phyloP scores from a whole-genome alignment of 2,113 vertebrate species.

The Hyla sarda region DNA sequence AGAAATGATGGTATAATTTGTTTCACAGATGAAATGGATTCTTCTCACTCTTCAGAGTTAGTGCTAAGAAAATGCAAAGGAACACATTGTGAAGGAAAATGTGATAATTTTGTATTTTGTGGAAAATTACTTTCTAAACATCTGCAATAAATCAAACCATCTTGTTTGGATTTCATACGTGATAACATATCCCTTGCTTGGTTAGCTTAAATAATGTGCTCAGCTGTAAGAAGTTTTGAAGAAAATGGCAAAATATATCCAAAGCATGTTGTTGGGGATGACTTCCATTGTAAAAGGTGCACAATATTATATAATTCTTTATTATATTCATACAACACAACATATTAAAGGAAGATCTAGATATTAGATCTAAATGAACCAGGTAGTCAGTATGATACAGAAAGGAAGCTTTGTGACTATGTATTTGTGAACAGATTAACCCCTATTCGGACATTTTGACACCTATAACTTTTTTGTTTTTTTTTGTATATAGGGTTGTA shows the following conservation, averaged over 20 bases:
- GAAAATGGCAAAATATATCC: not conserved
- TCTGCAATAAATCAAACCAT: constrained; percentile 20
- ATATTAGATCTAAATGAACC: not conserved
- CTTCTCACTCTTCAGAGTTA: not conserved
- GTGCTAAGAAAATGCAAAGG: not conserved
- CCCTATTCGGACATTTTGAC: no score
- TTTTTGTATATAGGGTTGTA: no score
- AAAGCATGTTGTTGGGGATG: not conserved
- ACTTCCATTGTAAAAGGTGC: not conserved
- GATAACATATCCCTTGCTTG: constrained; percentile 16
- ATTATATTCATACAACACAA: not conserved
- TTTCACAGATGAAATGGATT: constrained; percentile 32
- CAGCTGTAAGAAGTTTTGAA: not conserved
- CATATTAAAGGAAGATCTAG: not conserved
- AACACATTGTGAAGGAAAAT: constrained; percentile 8
- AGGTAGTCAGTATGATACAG: no score
- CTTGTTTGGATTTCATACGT: constrained; percentile 20
- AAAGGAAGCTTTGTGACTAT: not conserved
- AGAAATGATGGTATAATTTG: not conserved
- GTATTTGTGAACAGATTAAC: no score
- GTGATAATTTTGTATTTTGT: constrained; percentile 24
- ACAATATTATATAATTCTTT: not conserved
- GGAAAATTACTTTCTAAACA: constrained; percentile 13
- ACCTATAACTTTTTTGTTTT: no score
- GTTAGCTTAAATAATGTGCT: not conserved